Evolutionary conservation across 2,797 vertebrate species (phyloP).

Genomic region (Paratrypauchen microcephalus): DNA sequence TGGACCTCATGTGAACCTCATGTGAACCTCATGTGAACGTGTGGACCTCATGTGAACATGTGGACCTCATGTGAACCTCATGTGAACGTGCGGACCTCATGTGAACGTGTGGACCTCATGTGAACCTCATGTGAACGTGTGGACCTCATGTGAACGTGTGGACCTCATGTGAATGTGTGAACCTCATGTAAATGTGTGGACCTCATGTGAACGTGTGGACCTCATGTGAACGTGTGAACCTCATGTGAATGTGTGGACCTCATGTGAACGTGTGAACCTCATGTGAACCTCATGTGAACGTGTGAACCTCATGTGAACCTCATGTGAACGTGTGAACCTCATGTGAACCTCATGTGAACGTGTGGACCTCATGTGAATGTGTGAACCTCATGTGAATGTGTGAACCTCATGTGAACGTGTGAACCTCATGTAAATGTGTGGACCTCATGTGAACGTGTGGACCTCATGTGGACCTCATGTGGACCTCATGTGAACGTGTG

Average conservation of each 20-base stretch:
- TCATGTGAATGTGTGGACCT: not conserved
- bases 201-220: not conserved
- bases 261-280: not conserved
- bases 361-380: not conserved
- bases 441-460: not conserved
- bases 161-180: not conserved
- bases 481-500: not conserved
- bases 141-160: not conserved
- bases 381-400: not conserved
- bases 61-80: not conserved
- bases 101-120: not conserved
- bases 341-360: not conserved
- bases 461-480: no score
- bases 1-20: not conserved
- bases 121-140: not conserved
- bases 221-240: not conserved
- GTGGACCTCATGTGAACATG: not conserved
- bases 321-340: not conserved
- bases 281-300: not conserved
- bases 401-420: not conserved
- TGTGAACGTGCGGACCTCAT: not conserved
- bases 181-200: not conserved
- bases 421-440: not conserved
- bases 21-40: not conserved
- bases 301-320: no score